Evolutionary conservation across 1,140 invertebrate genomes (phyloP).

Genomic region (Hermatobates lingyangjiaoensis): DNA sequence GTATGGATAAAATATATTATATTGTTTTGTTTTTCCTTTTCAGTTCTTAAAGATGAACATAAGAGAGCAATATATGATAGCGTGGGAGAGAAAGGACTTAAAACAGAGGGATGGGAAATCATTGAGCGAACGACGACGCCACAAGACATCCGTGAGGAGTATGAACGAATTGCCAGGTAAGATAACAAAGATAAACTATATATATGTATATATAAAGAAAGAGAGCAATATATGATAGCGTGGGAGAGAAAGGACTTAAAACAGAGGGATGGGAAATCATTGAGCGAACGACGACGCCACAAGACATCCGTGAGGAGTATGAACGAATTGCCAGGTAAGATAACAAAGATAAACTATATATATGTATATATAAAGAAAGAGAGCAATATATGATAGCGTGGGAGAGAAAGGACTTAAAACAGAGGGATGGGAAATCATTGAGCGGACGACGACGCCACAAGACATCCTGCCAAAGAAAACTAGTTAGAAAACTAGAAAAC

Average conservation of each 20-base stretch:
- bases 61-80: constrained; percentile 64
- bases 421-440: constrained; percentile 81
- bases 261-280: constrained; percentile 86
- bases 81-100: constrained; percentile 54
- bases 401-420: constrained; percentile 65
- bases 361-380: too few relatives aligned
- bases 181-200: neutral
- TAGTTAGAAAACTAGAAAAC: too few relatives aligned
- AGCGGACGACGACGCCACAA: constrained; percentile 70
- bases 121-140: constrained; percentile 76
- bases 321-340: constrained; percentile 47
- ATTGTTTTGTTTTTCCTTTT: constrained; percentile 17
- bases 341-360: too few relatives aligned
- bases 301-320: constrained; percentile 87
- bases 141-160: constrained; percentile 84
- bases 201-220: constrained; percentile 19
- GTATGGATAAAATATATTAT: too few relatives aligned
- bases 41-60: constrained; percentile 58
- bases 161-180: constrained; percentile 54
- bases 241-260: constrained; percentile 60
- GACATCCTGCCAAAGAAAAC: too few relatives aligned
- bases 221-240: constrained; percentile 59
- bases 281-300: constrained; percentile 68
- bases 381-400: constrained; percentile 63
- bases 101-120: constrained; percentile 83